These are phyloP conservation scores for Euwallacea fornicatus DNA, from an alignment of 1,140 invertebrate genomes.

Conservation along the genomic window DNA sequence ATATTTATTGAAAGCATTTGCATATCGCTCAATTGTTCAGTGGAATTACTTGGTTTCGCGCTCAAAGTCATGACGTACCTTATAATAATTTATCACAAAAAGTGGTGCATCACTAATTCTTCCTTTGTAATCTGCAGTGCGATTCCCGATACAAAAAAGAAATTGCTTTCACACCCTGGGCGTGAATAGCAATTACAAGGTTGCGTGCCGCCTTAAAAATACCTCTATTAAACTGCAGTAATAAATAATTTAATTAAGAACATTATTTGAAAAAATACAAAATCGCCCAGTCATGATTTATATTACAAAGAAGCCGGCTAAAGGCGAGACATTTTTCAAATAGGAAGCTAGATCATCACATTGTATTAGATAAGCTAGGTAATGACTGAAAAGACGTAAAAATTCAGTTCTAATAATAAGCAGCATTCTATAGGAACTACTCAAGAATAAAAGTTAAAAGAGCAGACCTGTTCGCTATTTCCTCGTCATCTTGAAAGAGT, in stretches of 20 bases:
- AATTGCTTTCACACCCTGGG: no score
- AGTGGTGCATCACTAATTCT: no score
- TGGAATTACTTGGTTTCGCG: no score
- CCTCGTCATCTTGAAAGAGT: not conserved
- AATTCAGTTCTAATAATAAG: no score
- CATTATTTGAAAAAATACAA: not conserved
- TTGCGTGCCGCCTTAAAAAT: no score
- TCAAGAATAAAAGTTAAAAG: not conserved
- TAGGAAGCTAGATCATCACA: not conserved
- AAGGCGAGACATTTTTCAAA: not conserved
- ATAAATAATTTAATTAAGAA: not conserved
- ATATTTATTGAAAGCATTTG: constrained; percentile 34
- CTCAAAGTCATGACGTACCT: no score
- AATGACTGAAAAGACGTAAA: not conserved
- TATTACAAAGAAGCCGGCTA: not conserved
- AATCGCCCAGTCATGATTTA: not conserved
- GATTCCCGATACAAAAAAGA: no score
- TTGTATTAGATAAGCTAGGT: not conserved
- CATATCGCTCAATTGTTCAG: constrained; percentile 35
- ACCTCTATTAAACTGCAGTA: not conserved
- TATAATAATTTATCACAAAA: no score
- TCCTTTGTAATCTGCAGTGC: no score
- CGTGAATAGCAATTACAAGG: no score
- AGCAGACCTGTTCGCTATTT: not conserved
- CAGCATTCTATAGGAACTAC: no score